Evolutionary conservation across 2,888 invertebrate species (phyloP).

Genomic region (Drosophila mimica): DNA sequence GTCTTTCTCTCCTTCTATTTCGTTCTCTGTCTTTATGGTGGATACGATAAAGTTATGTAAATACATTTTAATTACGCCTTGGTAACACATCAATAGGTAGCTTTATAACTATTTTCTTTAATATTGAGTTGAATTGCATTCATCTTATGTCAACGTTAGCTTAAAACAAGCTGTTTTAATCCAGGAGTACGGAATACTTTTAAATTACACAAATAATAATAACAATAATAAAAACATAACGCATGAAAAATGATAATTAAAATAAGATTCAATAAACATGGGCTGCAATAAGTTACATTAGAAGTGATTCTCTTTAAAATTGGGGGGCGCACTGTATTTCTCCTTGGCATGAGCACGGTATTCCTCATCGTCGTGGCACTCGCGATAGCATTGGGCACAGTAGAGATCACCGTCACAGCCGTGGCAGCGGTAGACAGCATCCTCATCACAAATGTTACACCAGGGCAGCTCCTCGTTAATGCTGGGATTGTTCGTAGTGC

Average conservation of each 20-base stretch:
- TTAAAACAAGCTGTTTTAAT: constrained; percentile 16
- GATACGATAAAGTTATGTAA: neutral
- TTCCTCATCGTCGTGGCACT: constrained; percentile 89
- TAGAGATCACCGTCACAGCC: constrained; percentile 93
- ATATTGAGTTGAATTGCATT: constrained; percentile 31
- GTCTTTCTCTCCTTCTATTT: neutral
- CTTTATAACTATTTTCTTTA: constrained; percentile 17
- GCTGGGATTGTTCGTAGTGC: constrained; percentile 57
- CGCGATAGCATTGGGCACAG: constrained; percentile 90
- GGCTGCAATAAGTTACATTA: constrained; percentile 1
- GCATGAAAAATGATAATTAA: neutral
- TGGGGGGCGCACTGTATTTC: constrained; percentile 79
- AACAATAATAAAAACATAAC: constrained; percentile 10
- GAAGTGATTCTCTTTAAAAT: constrained; percentile 82
- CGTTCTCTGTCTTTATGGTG: constrained; percentile 14
- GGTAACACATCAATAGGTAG: neutral
- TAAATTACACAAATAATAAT: constrained; percentile 2
- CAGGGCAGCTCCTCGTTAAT: constrained; percentile 89
- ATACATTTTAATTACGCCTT: neutral
- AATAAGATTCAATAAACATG: constrained; percentile 15
- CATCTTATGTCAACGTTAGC: constrained; percentile 3
- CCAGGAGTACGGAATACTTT: constrained; percentile 15
- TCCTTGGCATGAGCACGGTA: constrained; percentile 83
- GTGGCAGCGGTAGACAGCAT: constrained; percentile 90
- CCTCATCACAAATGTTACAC: constrained; percentile 94